Conservation (phyloP, 1,140 invertebrate species). For the Heterodera schachtii region DNA sequence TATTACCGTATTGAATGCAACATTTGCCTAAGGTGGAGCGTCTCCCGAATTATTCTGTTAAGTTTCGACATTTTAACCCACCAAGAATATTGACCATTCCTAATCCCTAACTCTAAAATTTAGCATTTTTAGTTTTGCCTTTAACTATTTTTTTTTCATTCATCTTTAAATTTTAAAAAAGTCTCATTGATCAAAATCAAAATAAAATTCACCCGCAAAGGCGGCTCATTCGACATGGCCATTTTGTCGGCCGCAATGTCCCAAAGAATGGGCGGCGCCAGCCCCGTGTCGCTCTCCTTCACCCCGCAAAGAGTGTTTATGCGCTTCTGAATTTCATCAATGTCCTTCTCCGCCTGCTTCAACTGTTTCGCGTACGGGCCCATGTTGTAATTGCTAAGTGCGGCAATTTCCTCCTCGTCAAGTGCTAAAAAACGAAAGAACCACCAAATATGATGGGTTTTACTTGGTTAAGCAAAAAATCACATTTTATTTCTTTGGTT, state of each 20-base stretch:
- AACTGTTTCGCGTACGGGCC: constrained; percentile 96
- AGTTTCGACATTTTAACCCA: no score
- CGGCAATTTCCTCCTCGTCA: constrained; percentile 95
- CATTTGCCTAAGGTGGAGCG: no score
- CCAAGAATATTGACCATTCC: no score
- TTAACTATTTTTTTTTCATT: no score
- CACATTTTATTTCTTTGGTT: neutral
- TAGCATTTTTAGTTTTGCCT: no score
- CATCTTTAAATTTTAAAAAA: no score
- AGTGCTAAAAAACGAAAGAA: constrained; percentile 76
- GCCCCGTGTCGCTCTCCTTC: constrained; percentile 76
- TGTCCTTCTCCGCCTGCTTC: constrained; percentile 90
- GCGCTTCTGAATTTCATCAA: constrained; percentile 89
- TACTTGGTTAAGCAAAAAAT: no score
- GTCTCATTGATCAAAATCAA: no score
- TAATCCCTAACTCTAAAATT: no score
- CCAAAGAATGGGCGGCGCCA: constrained; percentile 96
- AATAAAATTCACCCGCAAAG: constrained; percentile 74
- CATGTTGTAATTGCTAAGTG: constrained; percentile 95
- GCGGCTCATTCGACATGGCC: constrained; percentile 95
- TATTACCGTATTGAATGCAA: no score
- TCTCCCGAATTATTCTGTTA: no score
- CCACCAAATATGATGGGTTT: no score
- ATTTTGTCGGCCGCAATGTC: constrained; percentile 99
- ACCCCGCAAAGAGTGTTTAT: constrained; percentile 91